A percentile compares a stretch with the other conserved stretches of the same genome.
These are phyloP conservation scores for Philhelius pedissequus DNA, from an alignment of 2,888 invertebrate genomes.

Conservation along the genomic window DNA sequence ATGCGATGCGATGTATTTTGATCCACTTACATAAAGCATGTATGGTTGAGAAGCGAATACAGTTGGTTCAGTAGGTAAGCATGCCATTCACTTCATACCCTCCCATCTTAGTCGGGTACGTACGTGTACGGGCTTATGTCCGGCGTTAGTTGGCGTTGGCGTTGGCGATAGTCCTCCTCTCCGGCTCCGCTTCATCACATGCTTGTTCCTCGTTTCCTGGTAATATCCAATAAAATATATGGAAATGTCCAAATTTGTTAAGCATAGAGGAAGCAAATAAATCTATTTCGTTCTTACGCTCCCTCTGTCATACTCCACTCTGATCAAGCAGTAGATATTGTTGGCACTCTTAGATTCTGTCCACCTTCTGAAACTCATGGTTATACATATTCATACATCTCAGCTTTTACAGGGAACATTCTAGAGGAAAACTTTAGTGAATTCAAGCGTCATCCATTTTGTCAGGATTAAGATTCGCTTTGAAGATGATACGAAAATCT, in stretches of 20 bases:
- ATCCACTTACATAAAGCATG: conserved; percentile 24
- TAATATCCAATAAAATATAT: conserved; percentile 67
- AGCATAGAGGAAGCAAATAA: conserved; percentile 67
- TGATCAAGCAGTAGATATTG: background rate
- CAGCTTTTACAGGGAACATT: background rate
- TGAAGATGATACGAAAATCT: conserved; percentile 64
- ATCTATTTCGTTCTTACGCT: conserved; percentile 59
- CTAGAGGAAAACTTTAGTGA: background rate
- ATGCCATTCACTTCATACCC: background rate
- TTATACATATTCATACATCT: background rate
- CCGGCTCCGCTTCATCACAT: background rate
- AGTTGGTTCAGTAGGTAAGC: conserved; percentile 5
- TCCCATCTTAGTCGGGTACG: background rate
- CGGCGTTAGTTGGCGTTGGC: background rate
- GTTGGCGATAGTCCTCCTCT: background rate
- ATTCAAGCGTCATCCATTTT: conserved; percentile 58
- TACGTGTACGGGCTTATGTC: background rate
- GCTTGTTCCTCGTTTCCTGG: conserved; percentile 9
- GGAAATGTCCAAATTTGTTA: conserved; percentile 68
- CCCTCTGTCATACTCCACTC: background rate
- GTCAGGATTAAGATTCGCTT: conserved; percentile 32
- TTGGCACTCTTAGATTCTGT: background rate
- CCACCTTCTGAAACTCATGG: background rate
- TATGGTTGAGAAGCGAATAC: background rate
- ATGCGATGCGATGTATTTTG: conserved; percentile 24